phyloP scores from a whole-genome alignment of 1,140 invertebrate species.

The Ips typographus region DNA sequence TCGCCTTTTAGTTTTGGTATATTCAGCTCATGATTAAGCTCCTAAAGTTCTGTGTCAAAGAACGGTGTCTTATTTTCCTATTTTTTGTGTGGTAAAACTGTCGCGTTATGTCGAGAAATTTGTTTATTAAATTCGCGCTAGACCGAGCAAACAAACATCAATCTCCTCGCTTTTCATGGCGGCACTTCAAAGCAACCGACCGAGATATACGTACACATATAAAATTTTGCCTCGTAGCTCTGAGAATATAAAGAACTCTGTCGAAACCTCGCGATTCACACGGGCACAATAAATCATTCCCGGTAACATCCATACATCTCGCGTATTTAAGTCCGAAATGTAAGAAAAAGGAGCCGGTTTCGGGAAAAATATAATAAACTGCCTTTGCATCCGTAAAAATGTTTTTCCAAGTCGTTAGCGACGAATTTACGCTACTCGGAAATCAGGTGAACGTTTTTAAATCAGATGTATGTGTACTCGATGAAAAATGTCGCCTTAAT shows the following conservation, averaged over 20 bases:
- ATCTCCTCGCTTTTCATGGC: not conserved
- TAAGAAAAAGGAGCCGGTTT: conserved; percentile 21
- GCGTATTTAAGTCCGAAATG: conserved; percentile 15
- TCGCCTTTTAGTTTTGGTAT: not conserved
- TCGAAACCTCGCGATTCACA: conserved; percentile 13
- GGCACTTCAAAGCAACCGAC: not conserved
- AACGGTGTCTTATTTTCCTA: not conserved
- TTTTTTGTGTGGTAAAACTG: not conserved
- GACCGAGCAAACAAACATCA: conserved; percentile 3
- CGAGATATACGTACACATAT: not conserved
- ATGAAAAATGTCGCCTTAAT: conserved; percentile 23
- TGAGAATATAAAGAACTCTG: conserved; percentile 7
- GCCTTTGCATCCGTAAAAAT: conserved; percentile 20
- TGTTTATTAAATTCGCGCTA: no score
- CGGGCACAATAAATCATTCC: conserved; percentile 19
- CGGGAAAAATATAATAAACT: conserved; percentile 31
- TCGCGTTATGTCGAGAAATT: no score
- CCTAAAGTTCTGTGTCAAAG: not conserved
- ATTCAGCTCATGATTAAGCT: not conserved
- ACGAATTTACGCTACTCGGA: conserved; percentile 21
- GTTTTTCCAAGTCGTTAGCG: conserved; percentile 30
- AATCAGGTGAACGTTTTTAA: conserved; percentile 27
- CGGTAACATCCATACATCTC: conserved; percentile 17
- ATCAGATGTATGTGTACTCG: conserved; percentile 17
- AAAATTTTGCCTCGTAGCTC: not conserved